Conservation (phyloP, 2,888 invertebrate genomes). For the Eupithecia vulgata region DNA sequence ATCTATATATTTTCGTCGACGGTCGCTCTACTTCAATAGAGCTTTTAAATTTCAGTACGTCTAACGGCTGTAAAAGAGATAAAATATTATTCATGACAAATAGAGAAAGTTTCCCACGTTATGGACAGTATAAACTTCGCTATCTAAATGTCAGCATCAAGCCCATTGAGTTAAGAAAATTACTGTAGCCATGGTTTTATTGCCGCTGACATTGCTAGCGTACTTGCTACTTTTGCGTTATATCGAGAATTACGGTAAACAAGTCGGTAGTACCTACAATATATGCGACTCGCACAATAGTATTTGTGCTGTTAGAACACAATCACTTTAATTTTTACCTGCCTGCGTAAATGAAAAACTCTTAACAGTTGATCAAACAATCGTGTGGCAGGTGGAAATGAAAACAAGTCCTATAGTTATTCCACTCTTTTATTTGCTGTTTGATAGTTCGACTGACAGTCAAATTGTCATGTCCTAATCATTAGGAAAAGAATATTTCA, state of each 20-base stretch:
- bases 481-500: no score
- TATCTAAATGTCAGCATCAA: conserved; percentile 46
- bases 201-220: conserved; percentile 36
- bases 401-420: background rate
- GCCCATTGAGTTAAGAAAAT: conserved; percentile 45
- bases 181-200: conserved; percentile 32
- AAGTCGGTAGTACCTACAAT: background rate
- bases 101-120: conserved; percentile 61
- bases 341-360: conserved; percentile 23
- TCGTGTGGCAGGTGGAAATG: background rate
- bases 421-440: no score
- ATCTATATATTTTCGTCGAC: conserved; percentile 97
- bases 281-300: conserved; percentile 1
- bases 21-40: conserved; percentile 96
- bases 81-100: conserved; percentile 33
- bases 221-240: conserved; percentile 15
- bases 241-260: background rate
- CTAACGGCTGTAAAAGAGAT: conserved; percentile 83
- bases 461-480: no score
- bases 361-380: conserved; percentile 33
- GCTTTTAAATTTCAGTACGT: conserved; percentile 91
- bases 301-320: conserved; percentile 22
- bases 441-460: no score
- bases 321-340: conserved; percentile 28
- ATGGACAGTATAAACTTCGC: conserved; percentile 46